Base-by-base conservation (phyloP, 2,888 invertebrate species). In the Microctonus brassicae region DNA sequence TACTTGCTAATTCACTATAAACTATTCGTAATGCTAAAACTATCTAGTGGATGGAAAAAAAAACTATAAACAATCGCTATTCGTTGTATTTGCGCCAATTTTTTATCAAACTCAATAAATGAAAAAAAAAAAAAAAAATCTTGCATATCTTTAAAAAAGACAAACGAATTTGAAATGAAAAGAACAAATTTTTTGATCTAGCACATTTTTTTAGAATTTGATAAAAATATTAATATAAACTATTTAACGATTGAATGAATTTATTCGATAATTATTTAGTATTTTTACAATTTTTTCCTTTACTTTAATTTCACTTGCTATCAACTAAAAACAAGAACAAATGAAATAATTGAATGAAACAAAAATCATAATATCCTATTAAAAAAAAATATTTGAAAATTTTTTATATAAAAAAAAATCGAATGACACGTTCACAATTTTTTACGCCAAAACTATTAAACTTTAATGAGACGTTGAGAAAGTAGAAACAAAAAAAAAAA, bases 91-190 rank as follows among this genome's bases (percentile, higher is more conserved):
- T n/a, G 9, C 17, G 47, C 47, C 9, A 17, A 47, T 47, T 47
- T 47, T 47, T 1, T n/a, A 47, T 17, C 29, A 53, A 47, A 63
- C 65, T 57, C 65, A 65, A 60, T 69, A 63, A 29, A 29, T 2
- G 36, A 1, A 47, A 57, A 69, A 57, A 58, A 74, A 63, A 64
- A 34, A 67, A 39, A n/a, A n/a, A n/a, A 64, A 34, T 64, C 47
- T 47, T 75, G 76, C 76, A 75, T 76, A 76, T 76, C 75, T 75
- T 67, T 33, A 24, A 61, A 64, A 39, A 57, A 22, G 29, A 67
- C 66, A 65, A 70, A 70, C 57, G 69, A 42, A 66, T 64, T 22
- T 53, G n/a, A 42, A 10, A 42, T 13, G 9, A 26, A 26, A 13
- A n/a, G 26, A 26, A 10, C 1, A 33, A 13, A 58, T 34, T 58